Percentiles rank a stretch among this genome's conserved stretches.
phyloP scores from a whole-genome alignment of 1,140 invertebrate species.

The Penaeus japonicus region DNA sequence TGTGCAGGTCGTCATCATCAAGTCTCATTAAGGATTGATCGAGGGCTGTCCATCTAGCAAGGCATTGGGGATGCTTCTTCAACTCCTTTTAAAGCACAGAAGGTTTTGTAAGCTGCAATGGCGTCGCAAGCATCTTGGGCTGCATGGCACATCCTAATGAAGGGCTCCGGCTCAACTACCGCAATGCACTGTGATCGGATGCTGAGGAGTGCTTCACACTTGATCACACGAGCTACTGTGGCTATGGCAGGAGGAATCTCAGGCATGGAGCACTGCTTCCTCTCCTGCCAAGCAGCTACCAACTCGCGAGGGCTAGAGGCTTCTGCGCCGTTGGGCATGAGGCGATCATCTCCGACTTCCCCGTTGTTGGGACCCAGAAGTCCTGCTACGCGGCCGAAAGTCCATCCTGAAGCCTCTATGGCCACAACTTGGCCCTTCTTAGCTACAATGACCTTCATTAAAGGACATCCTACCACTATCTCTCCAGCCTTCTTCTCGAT shows the following conservation, averaged over 20 bases:
- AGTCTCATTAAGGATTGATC: too few relatives aligned
- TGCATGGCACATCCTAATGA: constrained; percentile 3
- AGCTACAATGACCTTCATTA: neutral
- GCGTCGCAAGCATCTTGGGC: neutral
- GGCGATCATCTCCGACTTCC: constrained; percentile 28
- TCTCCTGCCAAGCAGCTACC: constrained; percentile 34
- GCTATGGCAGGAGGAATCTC: constrained; percentile 1
- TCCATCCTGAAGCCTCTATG: constrained; percentile 30
- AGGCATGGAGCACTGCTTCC: constrained; percentile 14
- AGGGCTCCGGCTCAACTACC: constrained; percentile 17
- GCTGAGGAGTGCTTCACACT: neutral
- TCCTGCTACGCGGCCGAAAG: constrained; percentile 17
- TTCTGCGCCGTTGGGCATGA: constrained; percentile 11
- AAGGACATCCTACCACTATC: neutral
- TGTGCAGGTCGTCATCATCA: too few relatives aligned
- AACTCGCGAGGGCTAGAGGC: constrained; percentile 27
- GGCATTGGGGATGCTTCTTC: neutral
- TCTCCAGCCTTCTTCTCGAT: neutral
- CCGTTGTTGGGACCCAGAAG: constrained; percentile 29
- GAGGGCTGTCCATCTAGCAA: neutral
- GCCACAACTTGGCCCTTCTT: neutral
- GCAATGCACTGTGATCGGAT: neutral
- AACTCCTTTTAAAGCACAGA: neutral
- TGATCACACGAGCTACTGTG: neutral
- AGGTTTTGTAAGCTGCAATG: neutral